phyloP scores from a whole-genome alignment of 2,888 invertebrate genomes.

The Perizoma affinitatum region DNA sequence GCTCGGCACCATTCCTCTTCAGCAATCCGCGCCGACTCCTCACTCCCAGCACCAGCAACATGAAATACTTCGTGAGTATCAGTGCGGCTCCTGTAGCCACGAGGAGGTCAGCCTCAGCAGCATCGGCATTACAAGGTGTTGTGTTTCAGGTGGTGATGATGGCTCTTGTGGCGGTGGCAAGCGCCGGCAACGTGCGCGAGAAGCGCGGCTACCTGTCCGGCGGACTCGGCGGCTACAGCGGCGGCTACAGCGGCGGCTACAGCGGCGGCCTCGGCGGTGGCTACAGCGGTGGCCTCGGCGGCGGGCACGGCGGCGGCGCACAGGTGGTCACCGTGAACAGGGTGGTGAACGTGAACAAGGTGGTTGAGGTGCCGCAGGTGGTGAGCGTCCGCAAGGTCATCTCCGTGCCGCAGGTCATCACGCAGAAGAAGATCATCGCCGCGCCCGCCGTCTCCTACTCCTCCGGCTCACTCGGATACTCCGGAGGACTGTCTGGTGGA shows the following conservation, averaged over 20 bases:
- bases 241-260: constrained; percentile 32
- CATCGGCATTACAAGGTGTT: constrained; percentile 16
- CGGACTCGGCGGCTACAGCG: constrained; percentile 24
- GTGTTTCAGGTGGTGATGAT: constrained; percentile 35
- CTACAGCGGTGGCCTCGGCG: constrained; percentile 22
- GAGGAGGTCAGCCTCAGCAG: constrained; percentile 27
- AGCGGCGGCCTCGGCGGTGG: constrained; percentile 26
- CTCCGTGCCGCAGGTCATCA: constrained; percentile 60
- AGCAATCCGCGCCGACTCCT: neutral
- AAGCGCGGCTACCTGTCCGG: constrained; percentile 40
- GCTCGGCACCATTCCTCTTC: constrained; percentile 14
- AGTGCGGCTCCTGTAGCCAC: constrained; percentile 3
- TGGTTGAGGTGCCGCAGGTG: constrained; percentile 54
- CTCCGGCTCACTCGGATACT: constrained; percentile 27
- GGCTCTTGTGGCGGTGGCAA: constrained; percentile 27
- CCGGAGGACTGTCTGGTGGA: constrained; percentile 27
- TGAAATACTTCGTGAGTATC: constrained; percentile 28
- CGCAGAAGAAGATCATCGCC: constrained; percentile 54
- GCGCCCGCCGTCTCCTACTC: constrained; percentile 39
- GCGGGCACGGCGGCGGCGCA: constrained; percentile 32
- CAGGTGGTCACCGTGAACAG: constrained; percentile 49
- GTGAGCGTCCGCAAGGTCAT: constrained; percentile 56
- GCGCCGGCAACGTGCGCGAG: constrained; percentile 39
- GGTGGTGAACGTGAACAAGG: constrained; percentile 54
- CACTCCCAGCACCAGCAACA: constrained; percentile 12